These are phyloP conservation scores for Scaeva pyrastri DNA, from an alignment of 2,888 invertebrate species.

Conservation along the genomic window DNA sequence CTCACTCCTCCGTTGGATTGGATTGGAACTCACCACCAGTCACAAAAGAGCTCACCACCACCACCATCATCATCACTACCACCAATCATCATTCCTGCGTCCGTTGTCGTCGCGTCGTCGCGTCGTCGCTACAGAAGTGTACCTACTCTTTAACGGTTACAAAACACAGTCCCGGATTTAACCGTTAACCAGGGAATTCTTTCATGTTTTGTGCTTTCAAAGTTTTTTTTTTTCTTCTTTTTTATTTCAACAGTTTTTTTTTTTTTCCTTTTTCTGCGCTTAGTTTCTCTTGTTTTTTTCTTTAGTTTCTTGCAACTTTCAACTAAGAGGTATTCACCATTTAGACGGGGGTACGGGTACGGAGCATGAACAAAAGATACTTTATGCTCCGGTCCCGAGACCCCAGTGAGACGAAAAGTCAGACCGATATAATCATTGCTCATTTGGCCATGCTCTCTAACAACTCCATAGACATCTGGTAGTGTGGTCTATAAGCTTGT, in stretches of 20 bases:
- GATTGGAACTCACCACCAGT: constrained; percentile 34
- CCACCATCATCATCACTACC: neutral
- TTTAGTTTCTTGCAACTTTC: constrained; percentile 50
- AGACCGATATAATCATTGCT: constrained; percentile 58
- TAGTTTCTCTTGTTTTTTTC: constrained; percentile 38
- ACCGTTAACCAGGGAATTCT: constrained; percentile 71
- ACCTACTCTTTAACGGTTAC: constrained; percentile 66
- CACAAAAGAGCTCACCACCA: constrained; percentile 23
- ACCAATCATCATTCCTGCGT: constrained; percentile 30
- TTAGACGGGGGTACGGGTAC: no score
- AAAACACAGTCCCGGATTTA: constrained; percentile 73
- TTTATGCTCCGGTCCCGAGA: constrained; percentile 46
- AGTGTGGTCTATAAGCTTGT: neutral
- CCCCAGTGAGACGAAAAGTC: constrained; percentile 63
- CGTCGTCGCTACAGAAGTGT: no score
- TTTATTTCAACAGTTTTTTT: constrained; percentile 23
- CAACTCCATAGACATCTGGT: neutral
- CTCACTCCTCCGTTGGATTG: constrained; percentile 17
- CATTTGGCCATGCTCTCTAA: constrained; percentile 64
- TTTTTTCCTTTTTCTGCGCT: constrained; percentile 12
- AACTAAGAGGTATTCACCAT: no score
- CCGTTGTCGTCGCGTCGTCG: constrained; percentile 43
- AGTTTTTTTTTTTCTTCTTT: constrained; percentile 32
- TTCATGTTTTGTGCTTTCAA: constrained; percentile 55
- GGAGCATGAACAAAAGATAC: constrained; percentile 23